Evolutionary conservation across 2,797 vertebrate genomes (phyloP), one percentile per base, ranked within the genome.

Genomic region (Streptopelia turtur): DNA sequence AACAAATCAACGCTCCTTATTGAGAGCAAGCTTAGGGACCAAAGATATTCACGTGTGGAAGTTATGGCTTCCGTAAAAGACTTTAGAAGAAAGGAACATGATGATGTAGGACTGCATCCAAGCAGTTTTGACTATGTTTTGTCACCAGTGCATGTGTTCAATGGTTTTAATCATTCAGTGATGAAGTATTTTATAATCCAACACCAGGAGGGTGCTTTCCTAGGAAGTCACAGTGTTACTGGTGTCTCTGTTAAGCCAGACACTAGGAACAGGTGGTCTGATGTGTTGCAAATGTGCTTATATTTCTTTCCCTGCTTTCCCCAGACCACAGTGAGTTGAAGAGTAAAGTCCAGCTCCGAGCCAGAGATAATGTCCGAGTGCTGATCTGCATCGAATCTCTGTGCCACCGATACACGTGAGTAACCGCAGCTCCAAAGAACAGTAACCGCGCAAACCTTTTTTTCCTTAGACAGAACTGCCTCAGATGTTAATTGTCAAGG

Each of bases 311-410:
- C 0, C 37, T 66, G 60, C 63, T 77, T 87, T 50, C 57, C 18
- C 2, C 86, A 99, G 99, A 99, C 95, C 99, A 98, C 97, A 99
- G 98, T 22, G 99, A 99, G 90, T 97, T 99, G 96, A 99, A 98
- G 97, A 98, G 98, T 92, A 98, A 98, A 95, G 98, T 96, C 70
- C 98, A 98, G 65, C 98, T 98, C 6, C 98, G 98, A 59, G 98
- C 98, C 55, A 96, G 98, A 91, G 99, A 99, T 94, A 98, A 98
- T 0, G 97, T 99, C 15, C 98, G 99, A 8, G 99, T 99, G 45
- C 93, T 99, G 96, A 98, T 99, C 98, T 99, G 99, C 97, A 99
- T 99, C 1, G 99, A 99, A 81, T 99, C 99, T 2, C 98, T 99
- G 66, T 99, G 99, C 92, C 99, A 99, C 93, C 98, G 98, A 97